Evolutionary conservation across 2,113 vertebrate genomes (phyloP), one percentile per base, ranked within the genome.

Genomic region (Aegotheles bennettii): DNA sequence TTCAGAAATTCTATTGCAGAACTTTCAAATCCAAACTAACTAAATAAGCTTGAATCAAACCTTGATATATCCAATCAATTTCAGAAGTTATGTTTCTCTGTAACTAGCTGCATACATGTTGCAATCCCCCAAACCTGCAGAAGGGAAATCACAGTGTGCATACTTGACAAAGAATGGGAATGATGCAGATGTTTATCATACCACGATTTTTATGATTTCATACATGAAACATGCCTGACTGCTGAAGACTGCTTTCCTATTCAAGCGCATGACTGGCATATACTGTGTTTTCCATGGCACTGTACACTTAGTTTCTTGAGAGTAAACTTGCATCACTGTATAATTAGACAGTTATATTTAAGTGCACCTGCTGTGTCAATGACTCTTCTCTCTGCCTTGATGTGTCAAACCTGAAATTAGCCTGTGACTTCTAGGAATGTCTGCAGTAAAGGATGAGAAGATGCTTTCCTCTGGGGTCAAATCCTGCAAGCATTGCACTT

Each of bases 311-410:
- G 84, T 95, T 96, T 96, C 96, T 90, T 90, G 82, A 78, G 91
- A 96, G 94, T 84, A 94, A 93, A 87, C 93, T 95, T 95, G 61
- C 71, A 94, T 95, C 67, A 36, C 82, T 57, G 85, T 86, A 85
- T 96, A 96, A 96, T 95, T 96, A 96, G 91, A 76, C 43, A 94
- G 84, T 91, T 96, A 91, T 85, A 96, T 96, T 95, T 96, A 96
- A 95, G 92, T 90, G 82, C 89, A 95, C 89, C 95, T 96, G 94
- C 93, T 95, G 68, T 94, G 87, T 95, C 94, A 95, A 13, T 74
- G 94, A 93, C 75, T 95, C 84, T 89, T 95, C 82, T 95, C 70
- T 0, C 1, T 94, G 84, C 74, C 70, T 91, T 94, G 89, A 96
- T 84, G 67, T 73, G 75, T 95, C 82, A 90, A 88, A 88, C 91